phyloP scores from a whole-genome alignment of 2,113 vertebrate species.

The Epinephelus lanceolatus region DNA sequence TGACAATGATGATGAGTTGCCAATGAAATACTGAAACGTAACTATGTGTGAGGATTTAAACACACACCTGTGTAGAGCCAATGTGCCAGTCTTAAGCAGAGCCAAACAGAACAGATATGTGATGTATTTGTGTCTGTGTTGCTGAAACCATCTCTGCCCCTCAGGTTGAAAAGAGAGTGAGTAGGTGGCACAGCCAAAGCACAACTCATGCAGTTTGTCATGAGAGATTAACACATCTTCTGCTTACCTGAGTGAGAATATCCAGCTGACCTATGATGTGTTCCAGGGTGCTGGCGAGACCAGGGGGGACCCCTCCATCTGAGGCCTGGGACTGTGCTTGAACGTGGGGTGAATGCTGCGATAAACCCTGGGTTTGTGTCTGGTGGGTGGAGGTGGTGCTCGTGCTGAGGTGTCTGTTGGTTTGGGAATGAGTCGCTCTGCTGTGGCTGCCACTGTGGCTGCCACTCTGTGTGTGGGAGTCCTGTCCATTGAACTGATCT shows the following conservation, averaged over 20 bases:
- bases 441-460: constrained; percentile 48
- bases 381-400: constrained; percentile 60
- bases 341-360: constrained; percentile 25
- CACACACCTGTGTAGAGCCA: not conserved
- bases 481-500: constrained; percentile 59
- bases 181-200: constrained; percentile 43
- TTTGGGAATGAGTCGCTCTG: constrained; percentile 28
- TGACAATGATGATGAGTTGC: too few species aligned
- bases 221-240: constrained; percentile 43
- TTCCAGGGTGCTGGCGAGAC: constrained; percentile 88
- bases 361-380: constrained; percentile 21
- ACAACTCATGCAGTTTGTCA: constrained; percentile 44
- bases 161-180: constrained; percentile 43
- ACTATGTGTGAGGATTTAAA: not conserved
- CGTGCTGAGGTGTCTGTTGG: constrained; percentile 39
- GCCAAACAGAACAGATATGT: not conserved
- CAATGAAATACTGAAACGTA: constrained; percentile 16
- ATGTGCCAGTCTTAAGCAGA: not conserved
- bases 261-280: constrained; percentile 95
- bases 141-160: constrained; percentile 34
- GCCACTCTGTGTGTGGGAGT: constrained; percentile 56
- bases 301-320: constrained; percentile 76
- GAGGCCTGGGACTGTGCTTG: constrained; percentile 48
- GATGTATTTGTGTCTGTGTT: constrained; percentile 6
- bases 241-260: constrained; percentile 94